Base-by-base conservation (phyloP, 2,888 invertebrate genomes). In the Parnassius mnemosyne region DNA sequence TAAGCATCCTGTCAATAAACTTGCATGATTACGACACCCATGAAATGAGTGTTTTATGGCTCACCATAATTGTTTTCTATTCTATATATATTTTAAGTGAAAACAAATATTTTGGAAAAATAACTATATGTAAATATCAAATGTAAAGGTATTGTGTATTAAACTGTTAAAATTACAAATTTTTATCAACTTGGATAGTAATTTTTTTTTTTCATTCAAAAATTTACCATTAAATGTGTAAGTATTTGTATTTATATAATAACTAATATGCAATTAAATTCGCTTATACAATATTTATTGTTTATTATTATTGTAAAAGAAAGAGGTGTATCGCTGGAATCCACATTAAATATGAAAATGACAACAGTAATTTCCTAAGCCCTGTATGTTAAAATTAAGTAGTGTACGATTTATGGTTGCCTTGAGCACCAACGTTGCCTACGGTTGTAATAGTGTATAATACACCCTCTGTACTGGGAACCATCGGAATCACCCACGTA, bases 151-250 rank as follows among this genome's bases (percentile, higher is more conserved):
- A 74, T 81, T 59, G 79, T 78, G 79, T 83, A 84, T 82, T 76
- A 79, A 84, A 79, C 82, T 84, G 89, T 89, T 85, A 83, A 82
- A 74, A 80, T 70, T 82, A 76, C 75, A 73, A 80, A 81, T 83
- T 79, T 84, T 76, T 87, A 85, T 82, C 66, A 79, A 68, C 65
- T 69, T 66, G 64, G 53, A 65, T 62, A 64, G 59, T 64, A 66
- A 65, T 49, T 66, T 64, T 58, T 56, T n/a, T n/a, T n/a, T 62
- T n/a, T 59, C 52, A 55, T 63, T 60, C 53, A 42, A 60, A 53
- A 53, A 59, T 63, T 56, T 52, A 47, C 20, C 56, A 51, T 49
- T 49, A 10, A 54, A 52, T 42, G 44, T 54, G 43, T 59, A 62
- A 43, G 20, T 53, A 54, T 54, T 41, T 54, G 42, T 25, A 41